A percentile compares a stretch with the other conserved stretches of the same genome.
phyloP scores from a whole-genome alignment of 2,888 invertebrate genomes.

The Morpho helenor region DNA sequence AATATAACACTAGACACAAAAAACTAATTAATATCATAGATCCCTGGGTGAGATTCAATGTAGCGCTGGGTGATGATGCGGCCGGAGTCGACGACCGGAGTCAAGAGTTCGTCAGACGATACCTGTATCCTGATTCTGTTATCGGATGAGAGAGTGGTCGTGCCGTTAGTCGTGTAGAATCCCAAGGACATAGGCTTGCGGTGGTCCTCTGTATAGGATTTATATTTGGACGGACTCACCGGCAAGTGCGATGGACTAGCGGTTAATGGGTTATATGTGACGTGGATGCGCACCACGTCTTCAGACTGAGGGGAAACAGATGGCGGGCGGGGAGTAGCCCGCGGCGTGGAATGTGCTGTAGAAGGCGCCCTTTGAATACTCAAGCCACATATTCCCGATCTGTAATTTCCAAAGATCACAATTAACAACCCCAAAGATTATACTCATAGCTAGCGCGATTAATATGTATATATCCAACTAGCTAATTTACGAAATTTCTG shows the following conservation, averaged over 20 bases:
- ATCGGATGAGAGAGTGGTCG: slow-evolving; percentile 76
- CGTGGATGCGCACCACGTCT: slow-evolving; percentile 88
- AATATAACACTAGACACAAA: not conserved
- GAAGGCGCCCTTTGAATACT: slow-evolving; percentile 75
- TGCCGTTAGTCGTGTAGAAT: slow-evolving; percentile 76
- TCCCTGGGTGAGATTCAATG: slow-evolving; percentile 60
- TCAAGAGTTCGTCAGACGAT: slow-evolving; percentile 83
- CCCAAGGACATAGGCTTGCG: slow-evolving; percentile 65
- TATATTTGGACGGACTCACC: slow-evolving; percentile 61
- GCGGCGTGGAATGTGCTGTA: slow-evolving; percentile 81
- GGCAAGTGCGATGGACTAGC: slow-evolving; percentile 77
- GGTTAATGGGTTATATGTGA: slow-evolving; percentile 81
- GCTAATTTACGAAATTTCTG: too few relatives aligned
- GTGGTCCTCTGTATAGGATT: slow-evolving; percentile 52
- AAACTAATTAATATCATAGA: slow-evolving; percentile 60
- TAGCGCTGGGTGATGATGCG: slow-evolving; percentile 65
- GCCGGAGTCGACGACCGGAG: slow-evolving; percentile 81
- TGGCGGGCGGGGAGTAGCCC: slow-evolving; percentile 81
- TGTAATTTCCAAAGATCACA: slow-evolving; percentile 37
- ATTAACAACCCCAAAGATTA: not conserved
- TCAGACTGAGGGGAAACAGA: slow-evolving; percentile 80
- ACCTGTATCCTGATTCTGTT: slow-evolving; percentile 87
- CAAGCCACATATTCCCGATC: slow-evolving; percentile 70
- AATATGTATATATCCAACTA: slow-evolving; percentile 6
- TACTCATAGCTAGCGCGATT: slow-evolving; percentile 4